A percentile compares a stretch with the other conserved stretches of the same genome.
Evolutionary conservation across 2,797 vertebrate species (phyloP).

Genomic region (Apodemus agrarius): DNA sequence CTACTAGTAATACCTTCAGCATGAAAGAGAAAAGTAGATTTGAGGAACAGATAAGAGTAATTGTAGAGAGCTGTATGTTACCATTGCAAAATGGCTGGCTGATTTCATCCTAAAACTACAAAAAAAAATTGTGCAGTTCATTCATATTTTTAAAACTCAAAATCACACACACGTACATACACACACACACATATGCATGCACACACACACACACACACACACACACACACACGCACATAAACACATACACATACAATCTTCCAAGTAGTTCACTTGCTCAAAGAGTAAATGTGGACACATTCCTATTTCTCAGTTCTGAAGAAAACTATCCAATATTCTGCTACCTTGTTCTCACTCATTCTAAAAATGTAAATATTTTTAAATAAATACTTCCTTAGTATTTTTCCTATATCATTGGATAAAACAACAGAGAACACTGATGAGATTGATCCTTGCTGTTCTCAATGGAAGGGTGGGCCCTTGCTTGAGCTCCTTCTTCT

Average conservation of each 20-base stretch:
- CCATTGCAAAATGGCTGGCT: neutral
- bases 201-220: neutral
- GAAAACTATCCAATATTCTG: neutral
- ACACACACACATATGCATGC: neutral
- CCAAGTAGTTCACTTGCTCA: neutral
- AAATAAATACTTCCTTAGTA: neutral
- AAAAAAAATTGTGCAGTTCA: neutral
- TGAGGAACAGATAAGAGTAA: neutral
- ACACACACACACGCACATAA: neutral
- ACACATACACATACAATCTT: neutral
- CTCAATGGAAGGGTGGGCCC: neutral
- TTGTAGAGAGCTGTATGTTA: neutral
- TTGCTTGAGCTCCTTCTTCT: neutral
- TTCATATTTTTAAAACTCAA: slow-evolving; percentile 2
- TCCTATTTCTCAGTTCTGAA: neutral
- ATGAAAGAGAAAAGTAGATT: neutral
- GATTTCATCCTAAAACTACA: slow-evolving; percentile 14
- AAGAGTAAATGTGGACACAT: neutral
- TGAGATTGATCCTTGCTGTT: neutral
- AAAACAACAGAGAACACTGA: neutral
- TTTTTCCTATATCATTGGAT: neutral
- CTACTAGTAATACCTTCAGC: neutral
- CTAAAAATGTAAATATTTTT: neutral
- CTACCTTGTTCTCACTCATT: neutral
- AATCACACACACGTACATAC: neutral